Base-by-base conservation (phyloP, 2,888 invertebrate genomes). In the Venusia cambrica region DNA sequence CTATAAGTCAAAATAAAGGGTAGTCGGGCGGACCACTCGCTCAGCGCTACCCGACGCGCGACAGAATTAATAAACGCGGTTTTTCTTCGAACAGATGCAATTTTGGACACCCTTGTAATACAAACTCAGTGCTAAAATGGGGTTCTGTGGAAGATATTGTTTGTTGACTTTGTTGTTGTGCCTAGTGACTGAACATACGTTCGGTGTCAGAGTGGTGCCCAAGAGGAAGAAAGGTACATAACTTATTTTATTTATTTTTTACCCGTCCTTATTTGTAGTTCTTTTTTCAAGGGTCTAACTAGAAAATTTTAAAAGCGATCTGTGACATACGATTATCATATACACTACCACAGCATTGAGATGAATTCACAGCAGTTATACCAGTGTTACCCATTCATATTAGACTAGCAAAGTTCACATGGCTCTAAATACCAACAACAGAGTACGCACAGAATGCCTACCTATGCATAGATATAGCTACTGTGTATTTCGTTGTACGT, bases 1-100 rank as follows among this genome's bases (percentile, higher is more conserved):
- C 87, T 88, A 88, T 80, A 85, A 88, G 79, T 89, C 84, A 88
- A 89, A 89, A 90, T 89, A 88, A 89, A 89, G 89, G 88, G 87
- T 89, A 87, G 83, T 78, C 84, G 85, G 79, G 71, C 83, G 84
- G 85, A 77, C 69, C 78, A 74, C 65, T 87, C 71, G 71, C 60
- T 61, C 62, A 69, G 63, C 54, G 70, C 33, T 56, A 66, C 65
- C 53, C 65, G 62, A 61, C 31, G 36, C 50, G 47, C 45, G 48
- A 26, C 29, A 33, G 9, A 21, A 31, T 30, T 25, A 16, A 17
- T 47, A 55, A 62, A 64, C 66, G 68, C 67, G 68, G 57, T 62
- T 55, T 60, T 33, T 51, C 54, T 43, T 41, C 50, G 57, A 58
- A 71, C 78, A 64, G 76, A 83, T 83, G 83, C 72, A 57, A 55